Conservation (phyloP, 2,113 vertebrate genomes). For the Tupaia chinensis region DNA sequence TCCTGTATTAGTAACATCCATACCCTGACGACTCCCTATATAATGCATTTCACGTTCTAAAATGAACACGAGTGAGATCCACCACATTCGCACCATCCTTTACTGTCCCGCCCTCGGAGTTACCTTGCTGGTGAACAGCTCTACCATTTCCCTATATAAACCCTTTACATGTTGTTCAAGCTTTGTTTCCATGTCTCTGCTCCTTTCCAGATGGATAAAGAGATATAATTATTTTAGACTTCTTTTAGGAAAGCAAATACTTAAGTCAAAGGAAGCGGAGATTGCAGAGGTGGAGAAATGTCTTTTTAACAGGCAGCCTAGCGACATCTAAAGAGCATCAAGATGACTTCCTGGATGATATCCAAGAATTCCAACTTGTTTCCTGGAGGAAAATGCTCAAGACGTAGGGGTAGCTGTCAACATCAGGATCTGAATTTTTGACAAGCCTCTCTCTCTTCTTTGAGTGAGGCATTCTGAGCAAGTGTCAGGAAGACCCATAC, state of each 20-base stretch:
- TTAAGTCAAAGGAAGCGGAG: slow-evolving; percentile 4
- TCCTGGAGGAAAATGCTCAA: neutral
- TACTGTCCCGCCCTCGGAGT: neutral
- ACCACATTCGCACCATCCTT: too few relatives aligned
- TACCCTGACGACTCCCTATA: neutral
- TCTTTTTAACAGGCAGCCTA: neutral
- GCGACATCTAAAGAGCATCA: neutral
- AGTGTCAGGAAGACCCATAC: neutral
- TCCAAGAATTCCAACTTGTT: neutral
- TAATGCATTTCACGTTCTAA: neutral
- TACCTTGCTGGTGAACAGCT: neutral
- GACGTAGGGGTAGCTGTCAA: neutral
- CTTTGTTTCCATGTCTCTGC: neutral
- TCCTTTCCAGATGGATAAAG: neutral
- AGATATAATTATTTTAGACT: slow-evolving; percentile 44
- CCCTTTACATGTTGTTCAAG: neutral
- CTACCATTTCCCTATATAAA: neutral
- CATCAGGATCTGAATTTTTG: neutral
- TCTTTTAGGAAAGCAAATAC: slow-evolving; percentile 40
- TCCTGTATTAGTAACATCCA: too few relatives aligned
- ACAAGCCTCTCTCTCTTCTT: neutral
- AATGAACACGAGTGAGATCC: neutral
- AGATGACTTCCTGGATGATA: neutral
- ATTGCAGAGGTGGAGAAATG: neutral
- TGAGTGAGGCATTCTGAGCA: neutral